These are phyloP conservation scores for Drosophila repletoides DNA, from an alignment of 1,140 invertebrate genomes.

Conservation along the genomic window DNA sequence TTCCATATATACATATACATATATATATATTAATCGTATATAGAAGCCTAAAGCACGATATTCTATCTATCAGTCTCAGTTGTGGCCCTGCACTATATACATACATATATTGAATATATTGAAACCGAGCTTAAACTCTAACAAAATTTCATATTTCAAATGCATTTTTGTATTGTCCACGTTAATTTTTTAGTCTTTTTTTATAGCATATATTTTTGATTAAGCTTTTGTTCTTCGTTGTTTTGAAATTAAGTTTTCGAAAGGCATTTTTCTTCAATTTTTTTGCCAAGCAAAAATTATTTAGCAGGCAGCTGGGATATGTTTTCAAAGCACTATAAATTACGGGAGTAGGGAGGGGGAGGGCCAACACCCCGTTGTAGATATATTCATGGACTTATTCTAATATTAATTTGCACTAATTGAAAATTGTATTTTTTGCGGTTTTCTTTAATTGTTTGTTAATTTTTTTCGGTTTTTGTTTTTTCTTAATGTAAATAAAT, in stretches of 20 bases:
- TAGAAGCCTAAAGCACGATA: too few species aligned
- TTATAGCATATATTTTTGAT: constrained; percentile 18
- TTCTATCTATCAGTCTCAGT: constrained; percentile 25
- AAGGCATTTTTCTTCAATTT: constrained; percentile 25
- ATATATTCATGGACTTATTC: constrained; percentile 42
- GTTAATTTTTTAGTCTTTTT: constrained; percentile 42
- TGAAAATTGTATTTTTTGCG: constrained; percentile 54
- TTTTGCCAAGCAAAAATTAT: constrained; percentile 51
- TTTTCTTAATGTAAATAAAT: constrained; percentile 69
- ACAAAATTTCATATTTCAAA: constrained; percentile 23
- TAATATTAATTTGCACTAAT: constrained; percentile 73
- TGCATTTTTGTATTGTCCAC: constrained; percentile 42
- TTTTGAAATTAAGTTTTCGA: constrained; percentile 26
- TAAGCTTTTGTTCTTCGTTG: constrained; percentile 26
- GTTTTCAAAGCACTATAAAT: constrained; percentile 52
- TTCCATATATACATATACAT: constrained; percentile 11
- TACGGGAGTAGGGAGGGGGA: neutral
- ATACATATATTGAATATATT: constrained; percentile 22
- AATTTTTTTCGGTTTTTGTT: constrained; percentile 28
- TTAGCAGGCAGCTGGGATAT: constrained; percentile 57
- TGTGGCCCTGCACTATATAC: constrained; percentile 7
- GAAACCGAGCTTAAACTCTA: constrained; percentile 26
- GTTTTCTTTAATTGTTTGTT: constrained; percentile 1
- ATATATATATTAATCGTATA: too few species aligned
- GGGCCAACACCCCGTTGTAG: constrained; percentile 27